Conservation (phyloP, 1,140 invertebrate species). For the Magallana ariakensis region DNA sequence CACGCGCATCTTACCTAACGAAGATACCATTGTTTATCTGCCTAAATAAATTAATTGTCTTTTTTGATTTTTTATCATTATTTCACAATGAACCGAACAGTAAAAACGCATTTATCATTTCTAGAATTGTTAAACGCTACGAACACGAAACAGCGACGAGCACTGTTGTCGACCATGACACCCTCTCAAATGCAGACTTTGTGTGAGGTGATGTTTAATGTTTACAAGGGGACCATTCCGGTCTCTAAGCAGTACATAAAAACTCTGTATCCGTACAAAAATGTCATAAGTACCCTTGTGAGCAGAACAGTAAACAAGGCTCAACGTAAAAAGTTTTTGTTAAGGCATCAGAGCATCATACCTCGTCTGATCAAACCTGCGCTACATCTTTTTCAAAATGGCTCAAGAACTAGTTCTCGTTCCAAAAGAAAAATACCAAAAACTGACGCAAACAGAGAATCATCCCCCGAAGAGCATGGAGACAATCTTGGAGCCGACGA, state of each 20-base stretch:
- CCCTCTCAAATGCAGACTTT: conserved; percentile 30
- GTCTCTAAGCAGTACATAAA: conserved; percentile 8
- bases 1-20: conserved; percentile 44
- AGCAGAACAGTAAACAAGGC: not conserved
- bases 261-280: conserved; percentile 25
- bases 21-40: conserved; percentile 19
- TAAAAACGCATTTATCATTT: conserved; percentile 40
- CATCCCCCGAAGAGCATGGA: not conserved
- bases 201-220: conserved; percentile 44
- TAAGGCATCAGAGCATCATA: not conserved
- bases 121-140: conserved; percentile 11
- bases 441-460: not conserved
- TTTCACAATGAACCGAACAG: conserved; percentile 17
- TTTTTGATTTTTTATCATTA: not conserved
- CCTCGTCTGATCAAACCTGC: conserved; percentile 18
- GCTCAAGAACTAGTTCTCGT: conserved; percentile 34
- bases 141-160: conserved; percentile 11
- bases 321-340: not conserved
- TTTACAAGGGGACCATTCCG: conserved; percentile 38
- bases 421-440: conserved; percentile 24
- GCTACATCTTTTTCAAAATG: conserved; percentile 10
- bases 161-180: conserved; percentile 30
- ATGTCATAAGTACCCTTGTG: not conserved
- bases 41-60: not conserved
- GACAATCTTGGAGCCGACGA: not conserved